Evolutionary conservation across 2,113 vertebrate genomes (phyloP).

Genomic region (Aegithalos caudatus): DNA sequence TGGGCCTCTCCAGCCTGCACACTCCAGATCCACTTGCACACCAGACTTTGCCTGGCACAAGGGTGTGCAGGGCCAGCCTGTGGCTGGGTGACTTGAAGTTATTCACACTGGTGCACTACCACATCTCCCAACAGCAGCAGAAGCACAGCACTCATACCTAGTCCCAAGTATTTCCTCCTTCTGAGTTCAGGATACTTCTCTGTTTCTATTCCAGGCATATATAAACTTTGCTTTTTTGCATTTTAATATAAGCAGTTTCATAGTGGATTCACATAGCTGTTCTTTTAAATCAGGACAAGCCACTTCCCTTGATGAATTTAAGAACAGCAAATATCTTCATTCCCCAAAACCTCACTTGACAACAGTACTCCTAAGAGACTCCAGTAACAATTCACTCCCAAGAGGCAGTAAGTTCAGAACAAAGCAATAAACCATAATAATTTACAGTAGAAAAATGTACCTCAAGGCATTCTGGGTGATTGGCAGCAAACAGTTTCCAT

Average conservation of each 20-base stretch:
- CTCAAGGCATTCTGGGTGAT: constrained; percentile 91
- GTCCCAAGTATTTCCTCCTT: not conserved
- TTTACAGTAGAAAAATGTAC: constrained; percentile 67
- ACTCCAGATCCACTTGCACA: not conserved
- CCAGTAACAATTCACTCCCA: not conserved
- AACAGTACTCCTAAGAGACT: constrained; percentile 6
- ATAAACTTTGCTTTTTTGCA: not conserved
- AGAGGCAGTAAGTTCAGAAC: constrained; percentile 5
- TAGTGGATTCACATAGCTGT: not conserved
- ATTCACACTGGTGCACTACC: not conserved
- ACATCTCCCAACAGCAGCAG: not conserved
- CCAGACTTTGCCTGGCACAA: not conserved
- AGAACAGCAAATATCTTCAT: constrained; percentile 12
- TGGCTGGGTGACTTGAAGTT: not conserved
- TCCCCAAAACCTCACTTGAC: constrained; percentile 29
- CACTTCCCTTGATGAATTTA: constrained; percentile 5
- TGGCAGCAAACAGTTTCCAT: constrained; percentile 90
- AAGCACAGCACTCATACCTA: not conserved
- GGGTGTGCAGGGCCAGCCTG: not conserved
- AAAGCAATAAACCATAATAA: constrained; percentile 34
- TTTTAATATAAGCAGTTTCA: not conserved
- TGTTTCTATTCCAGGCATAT: not conserved
- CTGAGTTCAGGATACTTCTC: not conserved
- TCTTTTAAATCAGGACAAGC: not conserved
- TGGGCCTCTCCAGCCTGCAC: not conserved